Evolutionary conservation across 2,113 vertebrate genomes (phyloP).

Genomic region (Sceloporus undulatus): DNA sequence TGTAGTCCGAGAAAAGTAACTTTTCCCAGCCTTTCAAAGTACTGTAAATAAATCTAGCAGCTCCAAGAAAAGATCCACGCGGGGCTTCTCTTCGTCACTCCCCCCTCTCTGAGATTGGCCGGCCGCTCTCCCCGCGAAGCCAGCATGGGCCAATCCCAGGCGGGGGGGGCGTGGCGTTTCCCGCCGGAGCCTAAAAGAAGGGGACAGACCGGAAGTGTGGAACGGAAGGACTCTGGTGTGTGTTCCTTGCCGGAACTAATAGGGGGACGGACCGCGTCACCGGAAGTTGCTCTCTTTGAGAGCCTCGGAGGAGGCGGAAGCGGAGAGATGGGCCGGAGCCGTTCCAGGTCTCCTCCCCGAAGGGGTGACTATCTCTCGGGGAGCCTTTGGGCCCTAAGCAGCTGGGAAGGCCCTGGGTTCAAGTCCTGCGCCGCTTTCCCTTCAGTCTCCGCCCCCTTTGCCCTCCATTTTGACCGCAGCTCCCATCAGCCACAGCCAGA

Average conservation of each 20-base stretch:
- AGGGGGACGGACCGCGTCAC: accelerated
- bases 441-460: too few species aligned
- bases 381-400: neutral
- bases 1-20: neutral
- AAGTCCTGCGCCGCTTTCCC: too few species aligned
- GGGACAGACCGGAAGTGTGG: too few species aligned
- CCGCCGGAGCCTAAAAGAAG: neutral
- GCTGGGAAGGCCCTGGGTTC: too few species aligned
- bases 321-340: neutral
- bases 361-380: slow-evolving; percentile 41
- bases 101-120: neutral
- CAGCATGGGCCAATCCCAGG: too few species aligned
- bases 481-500: too few species aligned
- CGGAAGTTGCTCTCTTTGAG: neutral
- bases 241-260: neutral
- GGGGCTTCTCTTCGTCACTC: neutral
- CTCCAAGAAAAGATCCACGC: neutral
- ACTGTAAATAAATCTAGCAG: too few species aligned
- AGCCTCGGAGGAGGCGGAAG: neutral
- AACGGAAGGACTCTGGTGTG: too few species aligned
- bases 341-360: neutral
- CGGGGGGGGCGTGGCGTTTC: neutral
- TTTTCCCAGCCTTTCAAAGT: neutral
- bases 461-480: too few species aligned
- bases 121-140: too few species aligned